These are phyloP conservation scores for Sphyrna mokarran DNA, from an alignment of 2,113 vertebrate genomes.

Conservation along the genomic window DNA sequence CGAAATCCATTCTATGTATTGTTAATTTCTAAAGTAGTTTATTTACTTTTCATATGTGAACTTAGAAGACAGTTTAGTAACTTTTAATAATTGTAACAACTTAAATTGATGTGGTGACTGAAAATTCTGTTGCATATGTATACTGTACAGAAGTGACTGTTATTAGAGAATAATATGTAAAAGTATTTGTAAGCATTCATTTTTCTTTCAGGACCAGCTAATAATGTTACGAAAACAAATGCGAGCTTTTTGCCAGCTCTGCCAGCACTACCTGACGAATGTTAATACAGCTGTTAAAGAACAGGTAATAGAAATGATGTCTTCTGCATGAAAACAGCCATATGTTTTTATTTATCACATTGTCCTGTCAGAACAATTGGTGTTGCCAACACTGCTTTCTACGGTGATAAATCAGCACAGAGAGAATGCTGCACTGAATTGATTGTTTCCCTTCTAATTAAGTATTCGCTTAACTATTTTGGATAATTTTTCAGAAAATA, in stretches of 20 bases:
- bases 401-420: too few relatives aligned
- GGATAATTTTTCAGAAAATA: neutral
- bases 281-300: slow-evolving; percentile 97
- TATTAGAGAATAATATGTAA: neutral
- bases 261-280: slow-evolving; percentile 95
- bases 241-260: slow-evolving; percentile 96
- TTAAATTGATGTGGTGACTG: neutral
- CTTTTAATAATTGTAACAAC: neutral
- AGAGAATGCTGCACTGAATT: neutral
- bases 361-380: too few relatives aligned
- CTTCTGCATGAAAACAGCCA: neutral
- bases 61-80: neutral
- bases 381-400: neutral
- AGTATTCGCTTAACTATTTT: neutral
- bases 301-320: slow-evolving; percentile 65
- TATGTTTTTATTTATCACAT: neutral
- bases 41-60: neutral
- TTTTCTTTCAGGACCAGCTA: slow-evolving; percentile 74
- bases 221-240: slow-evolving; percentile 91
- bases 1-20: neutral
- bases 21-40: neutral
- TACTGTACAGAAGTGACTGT: neutral
- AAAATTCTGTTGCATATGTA: neutral
- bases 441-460: neutral
- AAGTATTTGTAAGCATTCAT: slow-evolving; percentile 33